Percentiles rank a stretch among this genome's conserved stretches.
These are phyloP conservation scores for Lampropteryx suffumata DNA, from an alignment of 2,888 invertebrate genomes.

Conservation along the genomic window DNA sequence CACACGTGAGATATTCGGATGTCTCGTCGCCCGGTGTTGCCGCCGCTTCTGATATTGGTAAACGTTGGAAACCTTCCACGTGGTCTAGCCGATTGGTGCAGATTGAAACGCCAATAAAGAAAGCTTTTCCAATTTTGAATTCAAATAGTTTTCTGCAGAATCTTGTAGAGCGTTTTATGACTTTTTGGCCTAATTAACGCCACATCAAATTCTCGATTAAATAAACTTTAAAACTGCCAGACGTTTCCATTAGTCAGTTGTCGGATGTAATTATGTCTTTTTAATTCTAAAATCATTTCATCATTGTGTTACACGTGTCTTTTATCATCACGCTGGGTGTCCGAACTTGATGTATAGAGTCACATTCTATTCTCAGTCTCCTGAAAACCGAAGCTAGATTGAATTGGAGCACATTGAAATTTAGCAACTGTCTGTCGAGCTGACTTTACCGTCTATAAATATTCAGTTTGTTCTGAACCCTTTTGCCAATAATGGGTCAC, in stretches of 20 bases:
- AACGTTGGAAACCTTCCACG: slow-evolving; percentile 41
- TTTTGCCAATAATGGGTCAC: slow-evolving; percentile 62
- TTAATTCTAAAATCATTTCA: slow-evolving; percentile 31
- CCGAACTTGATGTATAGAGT: slow-evolving; percentile 40
- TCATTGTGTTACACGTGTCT: slow-evolving; percentile 33
- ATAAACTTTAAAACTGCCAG: slow-evolving; percentile 12
- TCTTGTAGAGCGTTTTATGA: neutral
- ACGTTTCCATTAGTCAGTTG: slow-evolving; percentile 31
- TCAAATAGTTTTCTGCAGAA: neutral
- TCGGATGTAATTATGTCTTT: slow-evolving; percentile 35
- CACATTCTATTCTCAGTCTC: slow-evolving; percentile 58
- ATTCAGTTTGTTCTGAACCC: slow-evolving; percentile 48
- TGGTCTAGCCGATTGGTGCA: slow-evolving; percentile 32
- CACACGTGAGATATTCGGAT: slow-evolving; percentile 48
- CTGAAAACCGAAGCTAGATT: slow-evolving; percentile 64
- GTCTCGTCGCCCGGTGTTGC: slow-evolving; percentile 46
- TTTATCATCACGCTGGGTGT: slow-evolving; percentile 42
- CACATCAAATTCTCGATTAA: slow-evolving; percentile 12
- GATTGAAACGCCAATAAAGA: slow-evolving; percentile 34
- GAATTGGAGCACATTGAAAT: slow-evolving; percentile 79
- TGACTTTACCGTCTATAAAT: slow-evolving; percentile 64
- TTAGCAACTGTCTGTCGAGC: slow-evolving; percentile 78
- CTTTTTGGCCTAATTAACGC: slow-evolving; percentile 9
- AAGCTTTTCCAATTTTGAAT: slow-evolving; percentile 17
- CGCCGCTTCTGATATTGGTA: slow-evolving; percentile 43